Conservation (phyloP, 2,113 vertebrate genomes). For the Limanda limanda region DNA sequence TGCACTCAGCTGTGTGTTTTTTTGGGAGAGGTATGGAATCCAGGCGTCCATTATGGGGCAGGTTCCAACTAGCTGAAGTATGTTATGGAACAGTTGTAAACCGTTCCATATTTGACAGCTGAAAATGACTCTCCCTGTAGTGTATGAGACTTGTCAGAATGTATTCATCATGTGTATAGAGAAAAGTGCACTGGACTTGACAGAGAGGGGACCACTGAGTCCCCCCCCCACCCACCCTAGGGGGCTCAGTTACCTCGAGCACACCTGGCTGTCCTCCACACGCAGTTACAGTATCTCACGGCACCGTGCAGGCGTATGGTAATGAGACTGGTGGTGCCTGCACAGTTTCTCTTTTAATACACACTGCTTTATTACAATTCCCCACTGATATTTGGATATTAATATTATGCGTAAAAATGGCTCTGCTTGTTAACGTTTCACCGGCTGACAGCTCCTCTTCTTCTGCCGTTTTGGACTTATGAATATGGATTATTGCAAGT, state of each 20-base stretch:
- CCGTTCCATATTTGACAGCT: not conserved
- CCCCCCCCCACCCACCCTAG: constrained; percentile 16
- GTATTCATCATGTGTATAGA: too few relatives aligned
- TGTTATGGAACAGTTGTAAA: not conserved
- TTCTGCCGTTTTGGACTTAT: not conserved
- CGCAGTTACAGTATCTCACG: constrained; percentile 39
- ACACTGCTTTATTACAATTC: not conserved
- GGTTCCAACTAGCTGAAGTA: constrained; percentile 49
- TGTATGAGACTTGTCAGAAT: not conserved
- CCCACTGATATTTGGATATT: not conserved
- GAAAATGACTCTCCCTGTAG: not conserved
- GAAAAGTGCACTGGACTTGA: constrained; percentile 23
- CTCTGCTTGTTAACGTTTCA: not conserved
- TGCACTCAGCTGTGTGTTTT: not conserved
- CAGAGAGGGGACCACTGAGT: constrained; percentile 32
- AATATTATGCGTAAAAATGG: not conserved
- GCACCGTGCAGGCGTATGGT: constrained; percentile 20
- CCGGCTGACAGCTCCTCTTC: not conserved
- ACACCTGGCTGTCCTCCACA: constrained; percentile 69
- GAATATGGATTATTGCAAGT: constrained; percentile 5
- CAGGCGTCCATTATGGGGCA: constrained; percentile 36
- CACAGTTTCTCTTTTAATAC: not conserved
- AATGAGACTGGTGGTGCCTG: not conserved
- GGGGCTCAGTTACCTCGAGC: constrained; percentile 58
- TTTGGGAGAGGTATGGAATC: not conserved